Evolutionary conservation across 2,113 vertebrate species (phyloP), one percentile per base, ranked within the genome.

Genomic region (Riparia riparia): DNA sequence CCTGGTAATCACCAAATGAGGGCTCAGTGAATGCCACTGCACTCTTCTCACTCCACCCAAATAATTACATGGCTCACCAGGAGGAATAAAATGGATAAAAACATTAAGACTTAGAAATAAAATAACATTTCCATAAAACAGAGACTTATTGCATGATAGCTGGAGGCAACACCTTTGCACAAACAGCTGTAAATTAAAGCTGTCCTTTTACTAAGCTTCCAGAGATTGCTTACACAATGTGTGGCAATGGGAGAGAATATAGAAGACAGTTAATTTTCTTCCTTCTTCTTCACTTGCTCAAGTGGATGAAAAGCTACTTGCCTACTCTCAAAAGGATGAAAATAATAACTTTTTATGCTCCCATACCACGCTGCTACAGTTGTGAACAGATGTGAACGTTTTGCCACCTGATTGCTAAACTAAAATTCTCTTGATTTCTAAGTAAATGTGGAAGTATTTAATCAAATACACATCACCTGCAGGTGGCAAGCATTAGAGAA

Each of bases 131-230:
- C 84, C 93, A 89, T 97, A 93, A 97, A 84, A 96, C 92, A 97
- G 72, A 94, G 79, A 97, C 97, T 97, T 98, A 98, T 97, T 98
- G 98, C 96, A 31, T 97, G 97, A 97, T 94, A 96, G 94, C 83
- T 91, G 93, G 94, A 97, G 97, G 97, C 95, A 96, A 96, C 76
- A 93, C 82, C 64, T 97, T 97, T 95, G 96, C 95, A 96, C 95
- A 83, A 96, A 96, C 79, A 96, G 86, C 88, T 90, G 79, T 82
- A 96, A 95, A 96, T 95, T 95, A 93, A 95, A 96, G 91, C 81
- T 95, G 96, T 90, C 86, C 78, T 97, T 94, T 94, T 53, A 95
- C 71, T 68, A 84, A 93, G 81, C 71, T 95, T 94, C 95, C 94
- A 84, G 72, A 95, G 92, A 95, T 85, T 93, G 96, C 94, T 95